Conservation (phyloP, 2,888 invertebrate genomes). For the Sthenelais limicola region DNA sequence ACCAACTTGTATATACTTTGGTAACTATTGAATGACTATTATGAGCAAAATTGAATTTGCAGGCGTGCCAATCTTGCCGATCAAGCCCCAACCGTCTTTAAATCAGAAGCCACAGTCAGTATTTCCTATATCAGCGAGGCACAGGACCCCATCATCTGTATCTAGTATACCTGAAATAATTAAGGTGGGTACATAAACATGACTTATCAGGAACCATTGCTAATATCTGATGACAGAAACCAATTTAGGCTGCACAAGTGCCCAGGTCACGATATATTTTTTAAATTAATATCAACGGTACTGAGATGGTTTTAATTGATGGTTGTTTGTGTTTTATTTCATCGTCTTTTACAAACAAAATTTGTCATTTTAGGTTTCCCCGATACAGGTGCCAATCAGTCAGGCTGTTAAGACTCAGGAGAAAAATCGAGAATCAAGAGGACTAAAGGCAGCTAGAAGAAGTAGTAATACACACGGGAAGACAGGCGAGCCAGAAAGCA, state of each 20-base stretch:
- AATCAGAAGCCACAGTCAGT: not conserved
- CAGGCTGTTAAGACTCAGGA: conserved; percentile 41
- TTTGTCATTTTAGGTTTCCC: not conserved
- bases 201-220: too few species aligned
- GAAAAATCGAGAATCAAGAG: conserved; percentile 33
- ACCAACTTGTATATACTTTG: too few species aligned
- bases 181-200: conserved; percentile 45
- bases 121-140: conserved; percentile 6
- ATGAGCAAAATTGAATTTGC: too few species aligned
- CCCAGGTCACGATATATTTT: too few species aligned
- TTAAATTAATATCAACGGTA: too few species aligned
- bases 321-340: too few species aligned
- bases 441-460: not conserved
- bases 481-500: not conserved
- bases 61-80: conserved; percentile 37
- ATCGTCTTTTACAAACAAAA: too few species aligned
- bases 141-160: conserved; percentile 35
- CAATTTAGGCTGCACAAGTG: too few species aligned
- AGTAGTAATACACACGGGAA: not conserved
- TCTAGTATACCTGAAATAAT: conserved; percentile 55
- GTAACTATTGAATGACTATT: too few species aligned
- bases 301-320: too few species aligned
- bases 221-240: too few species aligned
- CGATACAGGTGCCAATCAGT: conserved; percentile 44
- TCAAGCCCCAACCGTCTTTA: conserved; percentile 39